Evolutionary conservation across 2,888 invertebrate species (phyloP).

Genomic region (Ectemnius lituratus): DNA sequence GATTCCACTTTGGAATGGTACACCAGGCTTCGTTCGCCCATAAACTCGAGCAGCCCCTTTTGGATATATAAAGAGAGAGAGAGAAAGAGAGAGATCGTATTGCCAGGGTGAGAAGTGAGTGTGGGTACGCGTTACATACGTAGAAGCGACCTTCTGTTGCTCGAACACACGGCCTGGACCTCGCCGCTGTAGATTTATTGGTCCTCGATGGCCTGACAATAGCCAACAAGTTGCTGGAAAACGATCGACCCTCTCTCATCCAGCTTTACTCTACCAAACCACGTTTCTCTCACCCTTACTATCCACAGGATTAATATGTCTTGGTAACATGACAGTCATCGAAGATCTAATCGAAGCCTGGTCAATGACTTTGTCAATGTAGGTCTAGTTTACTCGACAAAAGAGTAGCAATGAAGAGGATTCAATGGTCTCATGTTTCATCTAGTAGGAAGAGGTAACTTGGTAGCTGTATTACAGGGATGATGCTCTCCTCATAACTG

Average conservation of each 20-base stretch:
- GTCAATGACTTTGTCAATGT: too few species aligned
- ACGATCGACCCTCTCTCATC: slow-evolving; percentile 59
- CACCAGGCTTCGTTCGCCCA: slow-evolving; percentile 69
- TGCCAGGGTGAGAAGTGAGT: slow-evolving; percentile 18
- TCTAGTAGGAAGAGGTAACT: background rate
- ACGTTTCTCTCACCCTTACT: background rate
- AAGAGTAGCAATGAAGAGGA: too few species aligned
- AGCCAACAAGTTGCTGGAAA: slow-evolving; percentile 77
- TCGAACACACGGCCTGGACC: slow-evolving; percentile 60
- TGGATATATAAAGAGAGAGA: background rate
- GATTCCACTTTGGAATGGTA: slow-evolving; percentile 29
- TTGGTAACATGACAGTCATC: background rate
- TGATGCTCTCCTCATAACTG: background rate
- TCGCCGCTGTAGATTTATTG: slow-evolving; percentile 71
- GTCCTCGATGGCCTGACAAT: slow-evolving; percentile 74
- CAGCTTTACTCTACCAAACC: slow-evolving; percentile 30
- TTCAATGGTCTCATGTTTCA: too few species aligned
- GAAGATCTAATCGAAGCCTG: background rate
- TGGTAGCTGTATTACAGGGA: background rate
- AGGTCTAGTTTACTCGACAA: too few species aligned
- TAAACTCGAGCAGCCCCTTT: slow-evolving; percentile 70
- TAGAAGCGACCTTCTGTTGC: slow-evolving; percentile 56
- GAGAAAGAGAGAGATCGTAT: slow-evolving; percentile 14
- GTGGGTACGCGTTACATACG: background rate
- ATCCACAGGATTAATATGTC: background rate